Evolutionary conservation across 1,140 invertebrate species (phyloP), one percentile per base, ranked within the genome.

Genomic region (Bombus vancouverensis): DNA sequence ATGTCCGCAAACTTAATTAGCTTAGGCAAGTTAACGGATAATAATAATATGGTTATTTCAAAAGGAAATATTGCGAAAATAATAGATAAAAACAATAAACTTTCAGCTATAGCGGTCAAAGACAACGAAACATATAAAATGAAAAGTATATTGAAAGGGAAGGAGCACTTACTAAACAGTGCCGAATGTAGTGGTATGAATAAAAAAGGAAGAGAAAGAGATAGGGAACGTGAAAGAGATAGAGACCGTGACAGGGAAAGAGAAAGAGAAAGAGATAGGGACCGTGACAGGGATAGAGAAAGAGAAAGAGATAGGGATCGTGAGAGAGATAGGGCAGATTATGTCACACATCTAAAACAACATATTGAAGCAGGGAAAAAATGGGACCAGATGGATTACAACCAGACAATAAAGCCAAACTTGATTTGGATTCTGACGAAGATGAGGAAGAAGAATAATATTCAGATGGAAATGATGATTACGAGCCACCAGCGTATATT

Each of bases 361-460:
- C 95, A 95, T 39, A 95, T 95, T 15, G 95, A 95, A 65, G 95
- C 94, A 18, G 95, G 95, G 94, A 95, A 39, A 95, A 95, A 84
- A 95, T 95, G 94, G 94, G 95, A 70, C 94, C 95, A 0, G 95
- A 95, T 57, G 94, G 94, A 28, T 68, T 95, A 10, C 91, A 92
- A 3, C 94, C 94, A 6, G 95, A 95, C 6, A 93, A 79, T 42
- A 95, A 95, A 66, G 92, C 86, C 0, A 94, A 93, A 77, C 37
- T 92, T 3, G 93, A 94, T 5, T 73, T 92, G 0, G 94, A 94
- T 10, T 91, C 89, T 0, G 92, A 94, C 0, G 93, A 94, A 10
- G 94, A 95, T 8, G 94, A 94, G 12, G 94, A 95, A 5, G 94
- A 94, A 13, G 94, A 94, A 37, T 92, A 94, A 9, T 95, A 94